Evolutionary conservation across 2,888 invertebrate genomes (phyloP).

Genomic region (Epinotia bilunana): DNA sequence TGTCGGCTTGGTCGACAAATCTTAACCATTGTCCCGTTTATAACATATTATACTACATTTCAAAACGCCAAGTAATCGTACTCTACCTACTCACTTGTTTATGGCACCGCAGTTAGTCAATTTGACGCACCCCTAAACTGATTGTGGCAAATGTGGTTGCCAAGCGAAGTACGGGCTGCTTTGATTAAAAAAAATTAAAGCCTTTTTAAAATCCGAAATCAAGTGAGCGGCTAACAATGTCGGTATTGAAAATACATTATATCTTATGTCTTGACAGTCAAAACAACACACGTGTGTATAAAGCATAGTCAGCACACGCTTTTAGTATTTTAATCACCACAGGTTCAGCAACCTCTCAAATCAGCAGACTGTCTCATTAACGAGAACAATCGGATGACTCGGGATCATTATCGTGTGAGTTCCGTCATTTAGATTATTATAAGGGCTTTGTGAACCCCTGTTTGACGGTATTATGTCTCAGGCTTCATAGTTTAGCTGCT

Average conservation of each 20-base stretch:
- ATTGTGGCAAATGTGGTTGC: no score
- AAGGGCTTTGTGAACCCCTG: constrained; percentile 1
- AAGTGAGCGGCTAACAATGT: no score
- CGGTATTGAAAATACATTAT: not conserved
- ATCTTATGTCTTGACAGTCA: not conserved
- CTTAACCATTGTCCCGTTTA: no score
- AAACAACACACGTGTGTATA: not conserved
- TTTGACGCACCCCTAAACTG: no score
- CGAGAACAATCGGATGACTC: constrained; percentile 32
- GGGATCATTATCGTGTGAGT: constrained; percentile 22
- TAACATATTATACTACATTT: no score
- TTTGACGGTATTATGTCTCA: constrained; percentile 5
- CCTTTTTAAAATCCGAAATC: no score
- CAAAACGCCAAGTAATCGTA: no score
- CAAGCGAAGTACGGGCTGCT: no score
- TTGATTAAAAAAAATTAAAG: no score
- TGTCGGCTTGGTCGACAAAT: no score
- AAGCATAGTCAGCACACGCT: constrained; percentile 20
- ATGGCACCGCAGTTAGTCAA: no score
- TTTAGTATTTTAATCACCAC: constrained; percentile 25
- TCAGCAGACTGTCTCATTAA: constrained; percentile 35
- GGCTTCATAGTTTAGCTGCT: not conserved
- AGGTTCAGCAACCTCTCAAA: constrained; percentile 26
- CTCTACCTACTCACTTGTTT: no score
- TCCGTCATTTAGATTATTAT: constrained; percentile 27